These are phyloP conservation scores for Ostrea edulis DNA, from an alignment of 1,140 invertebrate genomes.

Conservation along the genomic window DNA sequence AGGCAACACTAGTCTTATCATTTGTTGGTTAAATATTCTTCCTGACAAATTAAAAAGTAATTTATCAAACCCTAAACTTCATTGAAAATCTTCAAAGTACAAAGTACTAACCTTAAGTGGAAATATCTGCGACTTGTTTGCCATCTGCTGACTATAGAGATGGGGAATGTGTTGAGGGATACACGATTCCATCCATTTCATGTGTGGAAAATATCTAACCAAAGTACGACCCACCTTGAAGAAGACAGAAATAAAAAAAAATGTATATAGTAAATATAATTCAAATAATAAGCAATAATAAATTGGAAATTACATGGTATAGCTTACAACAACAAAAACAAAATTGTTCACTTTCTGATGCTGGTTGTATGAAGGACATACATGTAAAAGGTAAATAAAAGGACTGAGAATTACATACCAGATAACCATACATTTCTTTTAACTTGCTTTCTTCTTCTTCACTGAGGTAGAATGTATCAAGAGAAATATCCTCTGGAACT, in stretches of 20 bases:
- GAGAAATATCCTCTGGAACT: neutral
- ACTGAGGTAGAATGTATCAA: neutral
- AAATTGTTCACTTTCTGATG: neutral
- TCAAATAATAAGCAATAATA: neutral
- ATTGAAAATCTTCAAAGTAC: neutral
- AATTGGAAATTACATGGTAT: neutral
- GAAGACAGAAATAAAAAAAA: neutral
- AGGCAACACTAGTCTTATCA: no score
- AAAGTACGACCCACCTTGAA: neutral
- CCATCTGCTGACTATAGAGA: neutral
- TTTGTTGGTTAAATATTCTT: no score
- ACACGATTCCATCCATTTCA: neutral
- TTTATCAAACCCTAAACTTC: neutral
- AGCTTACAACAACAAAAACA: neutral
- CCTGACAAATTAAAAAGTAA: no score
- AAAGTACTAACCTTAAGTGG: slow-evolving; percentile 10
- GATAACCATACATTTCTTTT: neutral
- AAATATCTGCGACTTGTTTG: slow-evolving; percentile 3
- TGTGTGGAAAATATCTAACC: neutral
- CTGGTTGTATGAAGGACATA: neutral
- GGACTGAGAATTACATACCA: neutral
- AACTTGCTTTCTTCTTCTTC: neutral
- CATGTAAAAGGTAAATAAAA: neutral
- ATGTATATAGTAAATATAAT: neutral
- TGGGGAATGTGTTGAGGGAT: neutral